Conservation (phyloP, 2,888 invertebrate species). For the Adela reaumurella region DNA sequence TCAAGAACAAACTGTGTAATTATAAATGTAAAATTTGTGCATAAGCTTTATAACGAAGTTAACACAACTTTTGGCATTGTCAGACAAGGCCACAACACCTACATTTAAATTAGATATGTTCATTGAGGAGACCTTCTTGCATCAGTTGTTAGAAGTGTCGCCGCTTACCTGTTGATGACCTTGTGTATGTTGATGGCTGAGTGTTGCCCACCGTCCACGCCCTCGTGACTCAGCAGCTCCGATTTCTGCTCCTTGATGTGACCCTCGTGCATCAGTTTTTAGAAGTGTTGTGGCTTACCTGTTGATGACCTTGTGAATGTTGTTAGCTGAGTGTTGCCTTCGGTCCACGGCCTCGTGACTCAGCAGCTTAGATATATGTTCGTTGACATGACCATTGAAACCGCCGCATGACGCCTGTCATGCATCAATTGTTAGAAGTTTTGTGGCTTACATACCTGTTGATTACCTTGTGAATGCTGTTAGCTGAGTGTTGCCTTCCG, state of each 20-base stretch:
- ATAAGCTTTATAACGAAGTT: too few relatives aligned
- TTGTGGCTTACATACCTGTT: slow-evolving; percentile 61
- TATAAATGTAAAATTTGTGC: too few relatives aligned
- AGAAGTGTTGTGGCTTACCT: too few relatives aligned
- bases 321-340: too few relatives aligned
- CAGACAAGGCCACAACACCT: too few relatives aligned
- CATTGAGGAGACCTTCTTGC: slow-evolving; percentile 37
- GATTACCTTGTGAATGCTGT: too few relatives aligned
- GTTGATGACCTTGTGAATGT: slow-evolving; percentile 61
- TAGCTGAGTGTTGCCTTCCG: too few relatives aligned
- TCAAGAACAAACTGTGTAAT: too few relatives aligned
- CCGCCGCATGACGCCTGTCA: too few relatives aligned
- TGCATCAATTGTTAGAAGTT: slow-evolving; percentile 42
- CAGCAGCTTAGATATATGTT: slow-evolving; percentile 34
- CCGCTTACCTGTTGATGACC: slow-evolving; percentile 59
- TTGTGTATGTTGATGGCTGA: slow-evolving; percentile 58
- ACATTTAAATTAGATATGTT: too few relatives aligned
- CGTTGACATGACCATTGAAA: slow-evolving; percentile 33
- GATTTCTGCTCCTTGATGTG: slow-evolving; percentile 35
- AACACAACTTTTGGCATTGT: too few relatives aligned
- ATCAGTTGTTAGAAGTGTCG: slow-evolving; percentile 40
- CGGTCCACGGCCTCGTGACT: slow-evolving; percentile 28
- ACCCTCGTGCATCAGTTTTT: slow-evolving; percentile 39
- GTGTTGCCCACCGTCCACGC: slow-evolving; percentile 26
- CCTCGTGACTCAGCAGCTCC: slow-evolving; percentile 34